phyloP scores from a whole-genome alignment of 2,113 vertebrate species.

The Gadus macrocephalus region DNA sequence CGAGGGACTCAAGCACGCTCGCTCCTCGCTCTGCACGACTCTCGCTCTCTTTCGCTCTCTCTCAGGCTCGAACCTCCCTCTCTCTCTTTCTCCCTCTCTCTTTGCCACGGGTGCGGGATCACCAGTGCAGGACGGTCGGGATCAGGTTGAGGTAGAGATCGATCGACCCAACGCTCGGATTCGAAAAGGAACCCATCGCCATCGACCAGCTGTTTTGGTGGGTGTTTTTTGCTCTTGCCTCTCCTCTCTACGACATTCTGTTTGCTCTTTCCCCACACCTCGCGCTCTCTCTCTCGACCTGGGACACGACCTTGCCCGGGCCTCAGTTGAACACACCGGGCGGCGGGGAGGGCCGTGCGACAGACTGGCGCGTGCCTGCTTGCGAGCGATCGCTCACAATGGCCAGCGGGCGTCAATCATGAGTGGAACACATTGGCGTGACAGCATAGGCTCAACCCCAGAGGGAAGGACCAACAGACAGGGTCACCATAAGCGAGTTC shows the following conservation, averaged over 20 bases:
- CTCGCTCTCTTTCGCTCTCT: slow-evolving; percentile 51
- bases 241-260: slow-evolving; percentile 60
- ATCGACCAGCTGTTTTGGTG: slow-evolving; percentile 14
- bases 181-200: slow-evolving; percentile 71
- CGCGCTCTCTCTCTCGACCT: slow-evolving; percentile 58
- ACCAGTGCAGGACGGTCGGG: slow-evolving; percentile 29
- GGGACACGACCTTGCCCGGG: too few species aligned
- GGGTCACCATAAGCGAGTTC: slow-evolving; percentile 94
- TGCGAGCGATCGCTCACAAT: slow-evolving; percentile 76
- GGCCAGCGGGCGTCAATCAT: slow-evolving; percentile 94
- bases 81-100: slow-evolving; percentile 48
- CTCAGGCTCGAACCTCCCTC: slow-evolving; percentile 32
- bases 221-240: slow-evolving; percentile 60
- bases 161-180: slow-evolving; percentile 73
- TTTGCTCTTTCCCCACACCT: slow-evolving; percentile 55
- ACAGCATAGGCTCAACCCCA: slow-evolving; percentile 95
- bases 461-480: slow-evolving; percentile 97
- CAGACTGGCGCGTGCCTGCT: slow-evolving; percentile 1
- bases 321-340: slow-evolving; percentile 41
- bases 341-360: slow-evolving; percentile 44
- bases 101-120: slow-evolving; percentile 58
- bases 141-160: slow-evolving; percentile 44
- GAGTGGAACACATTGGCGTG: slow-evolving; percentile 88
- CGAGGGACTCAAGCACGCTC: slow-evolving; percentile 45
- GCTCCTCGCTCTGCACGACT: neutral